These are phyloP conservation scores for Chitala chitala DNA, from an alignment of 2,113 vertebrate species.

Conservation along the genomic window DNA sequence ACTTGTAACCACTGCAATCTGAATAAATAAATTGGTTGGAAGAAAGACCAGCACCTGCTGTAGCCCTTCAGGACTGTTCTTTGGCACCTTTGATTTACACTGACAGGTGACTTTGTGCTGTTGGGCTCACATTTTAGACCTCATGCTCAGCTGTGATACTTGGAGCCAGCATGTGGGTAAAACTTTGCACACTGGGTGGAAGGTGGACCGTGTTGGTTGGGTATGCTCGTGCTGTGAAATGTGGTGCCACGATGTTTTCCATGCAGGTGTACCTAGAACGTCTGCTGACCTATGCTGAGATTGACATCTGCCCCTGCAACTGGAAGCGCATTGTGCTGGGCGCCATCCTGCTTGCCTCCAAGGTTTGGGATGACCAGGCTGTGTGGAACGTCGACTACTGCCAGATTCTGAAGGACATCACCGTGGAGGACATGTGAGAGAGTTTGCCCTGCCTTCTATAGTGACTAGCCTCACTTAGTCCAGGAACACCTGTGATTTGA, in stretches of 20 bases:
- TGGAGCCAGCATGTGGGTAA: too few species aligned
- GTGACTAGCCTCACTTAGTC: too few species aligned
- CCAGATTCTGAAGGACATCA: conserved; percentile 94
- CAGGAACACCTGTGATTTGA: too few species aligned
- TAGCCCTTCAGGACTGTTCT: too few species aligned
- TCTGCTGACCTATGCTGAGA: conserved; percentile 94
- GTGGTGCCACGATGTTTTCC: conserved; percentile 20
- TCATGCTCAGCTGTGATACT: too few species aligned
- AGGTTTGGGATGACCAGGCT: conserved; percentile 98
- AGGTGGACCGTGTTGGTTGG: neutral
- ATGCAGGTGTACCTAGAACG: conserved; percentile 93
- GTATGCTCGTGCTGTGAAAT: neutral
- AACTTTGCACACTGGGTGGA: too few species aligned
- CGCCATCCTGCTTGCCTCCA: conserved; percentile 92
- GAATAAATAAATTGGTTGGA: too few species aligned
- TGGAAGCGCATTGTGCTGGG: conserved; percentile 96
- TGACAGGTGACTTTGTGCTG: too few species aligned
- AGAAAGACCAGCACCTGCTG: too few species aligned
- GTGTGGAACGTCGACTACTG: conserved; percentile 99
- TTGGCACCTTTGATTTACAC: too few species aligned
- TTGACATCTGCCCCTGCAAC: conserved; percentile 92
- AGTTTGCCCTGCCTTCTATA: neutral
- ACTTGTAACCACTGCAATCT: too few species aligned
- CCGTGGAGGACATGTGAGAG: conserved; percentile 89
- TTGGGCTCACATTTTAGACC: too few species aligned